Evolutionary conservation across 1,140 invertebrate species (phyloP).

Genomic region (Euwallacea fornicatus): DNA sequence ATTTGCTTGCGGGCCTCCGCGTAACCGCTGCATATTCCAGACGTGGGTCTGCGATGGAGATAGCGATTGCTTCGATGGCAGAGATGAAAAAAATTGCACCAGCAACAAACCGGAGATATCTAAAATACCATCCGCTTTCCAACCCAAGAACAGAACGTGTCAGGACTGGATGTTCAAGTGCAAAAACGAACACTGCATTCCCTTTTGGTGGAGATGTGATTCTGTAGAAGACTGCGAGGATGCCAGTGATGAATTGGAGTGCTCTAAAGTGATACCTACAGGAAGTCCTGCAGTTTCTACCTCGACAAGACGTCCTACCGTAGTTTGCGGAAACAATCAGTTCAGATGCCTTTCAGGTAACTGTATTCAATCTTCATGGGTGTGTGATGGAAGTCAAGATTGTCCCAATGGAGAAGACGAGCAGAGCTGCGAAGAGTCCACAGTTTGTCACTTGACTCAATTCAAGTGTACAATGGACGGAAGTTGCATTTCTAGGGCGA

Average conservation of each 20-base stretch:
- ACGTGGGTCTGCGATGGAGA: slow-evolving; percentile 77
- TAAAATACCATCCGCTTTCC: not conserved
- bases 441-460: slow-evolving; percentile 56
- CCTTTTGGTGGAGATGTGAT: slow-evolving; percentile 78
- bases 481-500: slow-evolving; percentile 64
- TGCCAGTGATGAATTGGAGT: slow-evolving; percentile 68
- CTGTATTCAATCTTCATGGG: slow-evolving; percentile 60
- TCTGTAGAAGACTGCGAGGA: slow-evolving; percentile 75
- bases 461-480: slow-evolving; percentile 73
- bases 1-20: slow-evolving; percentile 63
- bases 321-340: slow-evolving; percentile 59
- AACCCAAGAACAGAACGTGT: slow-evolving; percentile 56
- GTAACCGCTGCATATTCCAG: slow-evolving; percentile 69
- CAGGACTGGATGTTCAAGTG: slow-evolving; percentile 78
- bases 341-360: slow-evolving; percentile 65
- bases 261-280: slow-evolving; percentile 18
- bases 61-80: slow-evolving; percentile 66
- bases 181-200: slow-evolving; percentile 75
- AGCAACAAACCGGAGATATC: slow-evolving; percentile 18
- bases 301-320: not conserved
- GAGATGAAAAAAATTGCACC: slow-evolving; percentile 74
- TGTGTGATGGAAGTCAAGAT: slow-evolving; percentile 63
- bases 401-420: slow-evolving; percentile 65
- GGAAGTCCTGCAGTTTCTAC: not conserved
- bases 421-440: slow-evolving; percentile 45